Evolutionary conservation across 1,140 invertebrate species (phyloP).

Genomic region (Sipha flava): DNA sequence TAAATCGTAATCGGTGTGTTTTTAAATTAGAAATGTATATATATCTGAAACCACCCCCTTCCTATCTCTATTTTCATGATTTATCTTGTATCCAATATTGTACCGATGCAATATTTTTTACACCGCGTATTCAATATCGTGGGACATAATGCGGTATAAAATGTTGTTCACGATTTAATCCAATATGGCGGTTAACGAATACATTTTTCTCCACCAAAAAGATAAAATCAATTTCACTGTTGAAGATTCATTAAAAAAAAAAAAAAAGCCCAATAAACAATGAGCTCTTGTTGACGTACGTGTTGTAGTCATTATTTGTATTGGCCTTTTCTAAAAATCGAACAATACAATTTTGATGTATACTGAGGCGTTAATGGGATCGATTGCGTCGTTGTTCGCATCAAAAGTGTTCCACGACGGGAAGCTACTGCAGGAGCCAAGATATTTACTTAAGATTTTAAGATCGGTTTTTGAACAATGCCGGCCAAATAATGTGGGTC

Average conservation of each 20-base stretch:
- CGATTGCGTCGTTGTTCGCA: neutral
- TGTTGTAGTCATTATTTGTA: neutral
- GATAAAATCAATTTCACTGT: neutral
- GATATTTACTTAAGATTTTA: slow-evolving; percentile 11
- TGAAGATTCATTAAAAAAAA: neutral
- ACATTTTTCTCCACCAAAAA: neutral
- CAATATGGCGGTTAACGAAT: no score
- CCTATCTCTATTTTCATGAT: neutral
- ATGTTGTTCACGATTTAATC: no score
- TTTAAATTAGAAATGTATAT: neutral
- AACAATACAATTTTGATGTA: neutral
- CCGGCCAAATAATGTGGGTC: neutral
- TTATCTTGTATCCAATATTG: neutral
- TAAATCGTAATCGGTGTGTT: neutral
- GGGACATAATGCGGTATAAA: no score
- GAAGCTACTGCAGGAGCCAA: neutral
- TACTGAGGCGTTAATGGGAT: neutral
- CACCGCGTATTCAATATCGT: no score
- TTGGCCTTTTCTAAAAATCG: neutral
- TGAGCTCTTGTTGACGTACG: neutral
- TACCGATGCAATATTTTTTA: no score
- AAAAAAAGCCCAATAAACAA: neutral
- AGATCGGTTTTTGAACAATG: neutral
- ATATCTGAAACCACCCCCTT: neutral
- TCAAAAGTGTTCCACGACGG: neutral